Base-by-base conservation (phyloP, 2,113 vertebrate species). In the Mixornis gularis region DNA sequence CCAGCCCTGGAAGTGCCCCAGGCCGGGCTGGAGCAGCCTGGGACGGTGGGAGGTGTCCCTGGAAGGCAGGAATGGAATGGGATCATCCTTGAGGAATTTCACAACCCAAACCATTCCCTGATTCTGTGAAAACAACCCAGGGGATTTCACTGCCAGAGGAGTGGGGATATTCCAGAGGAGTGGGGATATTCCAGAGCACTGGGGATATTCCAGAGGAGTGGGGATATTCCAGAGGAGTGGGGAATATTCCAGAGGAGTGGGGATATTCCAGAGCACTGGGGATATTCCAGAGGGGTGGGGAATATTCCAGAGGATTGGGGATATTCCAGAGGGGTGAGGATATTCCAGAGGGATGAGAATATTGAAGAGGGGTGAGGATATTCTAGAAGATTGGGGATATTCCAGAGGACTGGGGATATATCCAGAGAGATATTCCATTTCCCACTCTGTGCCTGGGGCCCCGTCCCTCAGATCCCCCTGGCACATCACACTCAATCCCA, bases 211-310 rank as follows among this genome's bases (percentile, higher is more conserved):
- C 43, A 38, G 36, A 26, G 17, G 34, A 7, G 3, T 11, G 4
- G 3, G 34, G 10, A 11, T 36, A 25, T 59, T 17, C 55, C 55
- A 48, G 22, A 13, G 22, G 22, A 5, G 2, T 24, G 7, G 46
- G 22, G 22, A 7, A n/a, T 48, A 48, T 25, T 44, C 43, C 43
- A 44, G 18, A 44, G 43, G 9, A 9, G 19, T 8, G 17, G 7
- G 34, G 7, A 8, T 17, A 26, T 59, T 26, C 34, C 24, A 59
- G 25, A 18, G 17, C 36, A 1, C 0, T 4, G 11, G 11, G 17
- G 12, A 9, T 27, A 16, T 60, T 13, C 58, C 36, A 32, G 20
- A 19, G 7, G 4, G 5, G 0, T 24, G 12, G 4, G 26, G 15
- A 22, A 11, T 26, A 26, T 59, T 17, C 56, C n/a, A 49, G 24